Conservation (phyloP, 2,888 invertebrate species). For the Nebria brevicollis region DNA sequence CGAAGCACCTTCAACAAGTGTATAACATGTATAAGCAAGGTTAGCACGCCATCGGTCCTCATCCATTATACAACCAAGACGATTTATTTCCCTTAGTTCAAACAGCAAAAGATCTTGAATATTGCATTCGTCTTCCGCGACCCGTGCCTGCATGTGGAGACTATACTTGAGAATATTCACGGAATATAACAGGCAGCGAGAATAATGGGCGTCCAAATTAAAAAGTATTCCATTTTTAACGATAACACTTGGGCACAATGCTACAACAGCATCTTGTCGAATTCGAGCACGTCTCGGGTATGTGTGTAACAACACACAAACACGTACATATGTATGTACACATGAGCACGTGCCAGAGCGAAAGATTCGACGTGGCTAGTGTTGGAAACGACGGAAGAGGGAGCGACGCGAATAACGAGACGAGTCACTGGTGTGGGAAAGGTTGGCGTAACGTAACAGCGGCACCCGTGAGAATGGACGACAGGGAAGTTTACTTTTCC, state of each 20-base stretch:
- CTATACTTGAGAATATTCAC: slow-evolving; percentile 34
- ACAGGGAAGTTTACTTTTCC: slow-evolving; percentile 59
- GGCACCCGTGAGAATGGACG: slow-evolving; percentile 51
- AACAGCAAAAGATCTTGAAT: slow-evolving; percentile 57
- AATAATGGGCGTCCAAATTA: slow-evolving; percentile 51
- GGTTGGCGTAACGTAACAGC: background rate
- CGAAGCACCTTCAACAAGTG: slow-evolving; percentile 56
- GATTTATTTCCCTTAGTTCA: slow-evolving; percentile 61
- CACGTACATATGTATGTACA: background rate
- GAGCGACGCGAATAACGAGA: background rate
- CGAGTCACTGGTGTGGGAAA: background rate
- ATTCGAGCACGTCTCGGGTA: slow-evolving; percentile 19
- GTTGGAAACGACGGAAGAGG: background rate
- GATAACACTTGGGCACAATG: slow-evolving; percentile 45
- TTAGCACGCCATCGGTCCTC: slow-evolving; percentile 58
- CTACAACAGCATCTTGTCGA: background rate
- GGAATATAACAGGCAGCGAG: slow-evolving; percentile 30
- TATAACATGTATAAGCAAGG: slow-evolving; percentile 49
- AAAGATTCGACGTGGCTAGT: background rate
- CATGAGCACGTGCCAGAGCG: background rate
- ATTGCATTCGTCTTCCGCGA: slow-evolving; percentile 55
- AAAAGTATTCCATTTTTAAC: slow-evolving; percentile 48
- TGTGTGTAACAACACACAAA: slow-evolving; percentile 2
- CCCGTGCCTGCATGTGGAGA: slow-evolving; percentile 21
- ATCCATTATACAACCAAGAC: slow-evolving; percentile 59